Evolutionary conservation across 2,888 invertebrate genomes (phyloP).

Genomic region (Drosophila imparisetae): DNA sequence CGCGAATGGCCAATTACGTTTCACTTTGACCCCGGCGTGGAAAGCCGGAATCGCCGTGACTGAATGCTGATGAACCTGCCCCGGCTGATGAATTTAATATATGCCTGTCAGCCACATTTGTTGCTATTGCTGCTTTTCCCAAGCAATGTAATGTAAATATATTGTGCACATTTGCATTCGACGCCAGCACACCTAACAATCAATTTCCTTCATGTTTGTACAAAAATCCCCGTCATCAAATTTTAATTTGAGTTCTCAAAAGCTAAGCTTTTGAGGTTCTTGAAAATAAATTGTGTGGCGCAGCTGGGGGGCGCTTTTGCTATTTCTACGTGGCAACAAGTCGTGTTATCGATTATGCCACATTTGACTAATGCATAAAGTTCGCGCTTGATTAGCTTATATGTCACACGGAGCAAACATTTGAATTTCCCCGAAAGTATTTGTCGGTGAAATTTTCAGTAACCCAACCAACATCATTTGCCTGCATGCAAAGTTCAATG

Average conservation of each 20-base stretch:
- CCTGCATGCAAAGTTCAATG: constrained; percentile 70
- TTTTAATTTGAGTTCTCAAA: constrained; percentile 56
- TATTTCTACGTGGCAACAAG: constrained; percentile 14
- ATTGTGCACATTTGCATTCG: constrained; percentile 48
- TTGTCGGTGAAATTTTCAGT: constrained; percentile 61
- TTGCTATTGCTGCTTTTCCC: constrained; percentile 45
- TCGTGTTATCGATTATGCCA: constrained; percentile 28
- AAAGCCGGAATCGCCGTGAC: constrained; percentile 67
- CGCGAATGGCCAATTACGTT: constrained; percentile 79
- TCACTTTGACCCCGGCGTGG: constrained; percentile 74
- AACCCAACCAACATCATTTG: constrained; percentile 20
- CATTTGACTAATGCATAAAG: constrained; percentile 40
- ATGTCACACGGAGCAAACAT: constrained; percentile 5
- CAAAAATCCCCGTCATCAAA: constrained; percentile 30
- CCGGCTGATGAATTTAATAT: constrained; percentile 76
- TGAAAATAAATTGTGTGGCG: constrained; percentile 19
- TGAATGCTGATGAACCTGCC: constrained; percentile 38
- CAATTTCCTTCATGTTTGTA: constrained; percentile 22
- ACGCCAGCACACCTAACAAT: constrained; percentile 37
- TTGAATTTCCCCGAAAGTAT: constrained; percentile 54
- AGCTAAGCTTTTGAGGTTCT: constrained; percentile 15
- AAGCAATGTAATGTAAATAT: constrained; percentile 48
- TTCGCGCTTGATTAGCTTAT: constrained; percentile 44
- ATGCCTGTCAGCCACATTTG: constrained; percentile 41
- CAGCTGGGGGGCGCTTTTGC: constrained; percentile 19